Evolutionary conservation across 2,888 invertebrate species (phyloP), one percentile per base, ranked within the genome.

Genomic region (Neoaliturus tenellus): DNA sequence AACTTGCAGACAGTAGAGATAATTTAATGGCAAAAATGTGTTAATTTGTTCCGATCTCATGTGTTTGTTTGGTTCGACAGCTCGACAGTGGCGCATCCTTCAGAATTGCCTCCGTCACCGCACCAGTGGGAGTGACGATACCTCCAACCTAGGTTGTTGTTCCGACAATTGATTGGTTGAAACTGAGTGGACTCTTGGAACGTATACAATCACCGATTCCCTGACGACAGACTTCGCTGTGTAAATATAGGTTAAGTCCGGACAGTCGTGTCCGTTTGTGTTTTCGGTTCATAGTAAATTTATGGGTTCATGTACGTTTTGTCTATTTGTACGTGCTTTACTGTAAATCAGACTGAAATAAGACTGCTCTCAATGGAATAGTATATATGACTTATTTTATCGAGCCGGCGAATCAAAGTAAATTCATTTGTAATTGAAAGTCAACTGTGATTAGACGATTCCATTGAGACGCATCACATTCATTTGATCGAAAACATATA

Each of bases 71-170:
- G 35, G 44, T 44, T 28, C n/a, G n/a, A 58, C 95, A 99, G 99
- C 94, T 97, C 98, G 89, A 96, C 97, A 89, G 97, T 99, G 91
- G 99, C 99, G 89, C 98, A 99, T 92, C 98, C 98, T 85, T 98
- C 98, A 87, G 99, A 99, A 93, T 93, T 99, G 92, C 99, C 99
- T 90, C 99, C 99, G 58, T 98, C 98, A 89, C 99, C 99, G 88
- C 98, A 98, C 92, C 97, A 98, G 90, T 99, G 99, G 99, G 97
- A 98, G 94, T 97, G 95, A 96, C 88, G 85, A 75, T 83, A 85
- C 81, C 87, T 86, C 83, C 86, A 85, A 83, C 87, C 86, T 85
- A 86, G 87, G 83, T 84, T 87, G 84, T 83, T 86, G 82, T 87
- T 87, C 83, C 86, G 87, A 82, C 81, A 84, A 78, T 84, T 84